Evolutionary conservation across 1,140 invertebrate genomes (phyloP).

Genomic region (Delia radicum): DNA sequence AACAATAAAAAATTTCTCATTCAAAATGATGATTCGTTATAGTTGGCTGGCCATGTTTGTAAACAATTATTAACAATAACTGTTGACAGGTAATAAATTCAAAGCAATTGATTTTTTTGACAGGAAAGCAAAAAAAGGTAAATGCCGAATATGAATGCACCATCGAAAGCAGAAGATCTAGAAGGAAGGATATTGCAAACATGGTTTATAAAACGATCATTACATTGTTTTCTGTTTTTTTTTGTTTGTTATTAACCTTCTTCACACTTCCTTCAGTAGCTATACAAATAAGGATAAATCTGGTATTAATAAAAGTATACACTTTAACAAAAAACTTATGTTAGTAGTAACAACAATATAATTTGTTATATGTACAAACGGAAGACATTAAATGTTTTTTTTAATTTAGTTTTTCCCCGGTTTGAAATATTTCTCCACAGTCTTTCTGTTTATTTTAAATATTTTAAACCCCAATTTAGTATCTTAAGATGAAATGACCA

Average conservation of each 20-base stretch:
- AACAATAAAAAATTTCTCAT: background rate
- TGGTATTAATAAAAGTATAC: background rate
- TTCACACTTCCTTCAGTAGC: background rate
- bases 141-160: background rate
- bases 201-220: background rate
- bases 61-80: background rate
- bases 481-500: no score
- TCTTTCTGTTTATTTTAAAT: no score
- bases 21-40: background rate
- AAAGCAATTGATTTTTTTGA: constrained; percentile 5
- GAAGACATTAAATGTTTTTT: no score
- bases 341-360: no score
- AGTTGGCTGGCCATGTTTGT: background rate
- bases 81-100: constrained; percentile 22
- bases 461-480: no score
- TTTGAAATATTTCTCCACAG: no score
- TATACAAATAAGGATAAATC: background rate
- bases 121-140: background rate
- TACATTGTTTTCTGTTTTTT: background rate
- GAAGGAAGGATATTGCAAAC: background rate
- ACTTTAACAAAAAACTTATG: no score
- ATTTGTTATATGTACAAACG: no score
- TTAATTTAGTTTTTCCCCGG: no score
- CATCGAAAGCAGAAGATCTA: background rate
- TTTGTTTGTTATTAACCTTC: no score